Evolutionary conservation across 2,113 vertebrate species (phyloP), one percentile per base, ranked within the genome.

Genomic region (Pachycephala philippinensis): DNA sequence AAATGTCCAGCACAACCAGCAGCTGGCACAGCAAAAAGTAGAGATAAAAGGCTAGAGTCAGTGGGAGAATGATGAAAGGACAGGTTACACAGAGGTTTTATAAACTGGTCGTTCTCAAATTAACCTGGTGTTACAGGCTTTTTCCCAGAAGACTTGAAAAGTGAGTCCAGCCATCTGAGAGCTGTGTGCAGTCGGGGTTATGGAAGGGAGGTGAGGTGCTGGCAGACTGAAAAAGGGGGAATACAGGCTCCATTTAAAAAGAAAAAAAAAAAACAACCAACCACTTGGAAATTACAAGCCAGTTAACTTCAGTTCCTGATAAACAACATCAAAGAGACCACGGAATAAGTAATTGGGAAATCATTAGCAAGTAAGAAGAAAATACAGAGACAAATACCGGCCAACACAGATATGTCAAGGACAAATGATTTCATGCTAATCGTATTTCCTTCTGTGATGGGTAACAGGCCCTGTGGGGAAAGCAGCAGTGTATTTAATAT

Each of bases 1-100:
- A 39, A 84, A 53, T 1, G 0, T 20, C 28, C 0, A 0, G 12
- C 10, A 10, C 4, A 13, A 7, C 64, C 7, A 3, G 19, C 37
- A 63, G 19, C 63, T 65, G 57, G 57, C 28, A 53, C 7, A 6
- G 64, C 13, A 3, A 20, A 47, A 68, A 59, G 21, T 4, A 10
- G 57, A 30, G 30, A 19, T 15, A 21, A 63, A 72, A 30, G 60
- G 24, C 30, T 50, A 24, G 47, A 59, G 33, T 35, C 37, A n/a
- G 13, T 0, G 2, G 22, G 30, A 61, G 20, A 33, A 20, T 33
- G 39, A 47, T 28, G 61, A 82, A 56, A 79, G 37, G 45, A 33
- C 22, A n/a, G 27, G 6, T 83, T 61, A 20, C 2, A 3, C 8
- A 4, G 18, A 42, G 9, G 9, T 61, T 65, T 85, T 52, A 42